Evolutionary conservation across 2,113 vertebrate species (phyloP).

Genomic region (Clupea harengus): DNA sequence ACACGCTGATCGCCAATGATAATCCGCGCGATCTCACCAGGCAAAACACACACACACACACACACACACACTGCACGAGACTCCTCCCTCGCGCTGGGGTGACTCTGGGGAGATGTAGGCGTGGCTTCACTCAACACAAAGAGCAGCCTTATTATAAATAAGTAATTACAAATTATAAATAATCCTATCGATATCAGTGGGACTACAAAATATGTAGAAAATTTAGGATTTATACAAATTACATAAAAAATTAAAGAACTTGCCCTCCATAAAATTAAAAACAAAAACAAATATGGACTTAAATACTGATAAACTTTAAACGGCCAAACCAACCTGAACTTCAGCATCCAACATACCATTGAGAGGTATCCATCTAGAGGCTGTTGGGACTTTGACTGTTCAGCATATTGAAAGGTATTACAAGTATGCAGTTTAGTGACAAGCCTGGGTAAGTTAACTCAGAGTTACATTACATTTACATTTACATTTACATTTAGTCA

Average conservation of each 20-base stretch:
- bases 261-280: neutral
- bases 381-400: too few species aligned
- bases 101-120: neutral
- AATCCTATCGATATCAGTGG: neutral
- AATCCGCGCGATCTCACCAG: neutral
- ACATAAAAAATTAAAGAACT: neutral
- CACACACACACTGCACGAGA: neutral
- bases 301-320: too few species aligned
- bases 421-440: too few species aligned
- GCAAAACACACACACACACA: neutral
- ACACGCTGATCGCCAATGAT: neutral
- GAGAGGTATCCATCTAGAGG: too few species aligned
- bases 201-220: neutral
- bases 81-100: constrained; percentile 19
- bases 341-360: too few species aligned
- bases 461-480: too few species aligned
- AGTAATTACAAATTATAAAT: neutral
- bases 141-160: neutral
- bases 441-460: too few species aligned
- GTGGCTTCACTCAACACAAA: neutral
- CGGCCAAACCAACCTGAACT: too few species aligned
- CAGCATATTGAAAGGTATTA: too few species aligned
- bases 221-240: neutral
- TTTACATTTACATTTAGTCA: too few species aligned
- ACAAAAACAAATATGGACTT: neutral